phyloP scores from a whole-genome alignment of 2,888 invertebrate species.

The Lycophotia porphyrea region DNA sequence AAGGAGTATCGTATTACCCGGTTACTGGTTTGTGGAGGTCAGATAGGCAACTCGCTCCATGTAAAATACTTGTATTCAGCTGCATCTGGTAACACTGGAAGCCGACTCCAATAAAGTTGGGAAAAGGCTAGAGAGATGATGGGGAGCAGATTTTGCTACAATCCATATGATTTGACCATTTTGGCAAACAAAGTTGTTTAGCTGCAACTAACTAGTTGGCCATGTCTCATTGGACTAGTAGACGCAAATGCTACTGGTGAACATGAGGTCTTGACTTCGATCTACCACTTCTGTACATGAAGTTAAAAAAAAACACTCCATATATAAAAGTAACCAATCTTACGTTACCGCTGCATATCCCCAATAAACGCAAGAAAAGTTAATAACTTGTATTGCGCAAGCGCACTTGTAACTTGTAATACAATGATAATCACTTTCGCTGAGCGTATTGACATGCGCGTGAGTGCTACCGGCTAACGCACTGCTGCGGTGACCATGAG shows the following conservation, averaged over 20 bases:
- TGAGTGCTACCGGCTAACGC: conserved; percentile 75
- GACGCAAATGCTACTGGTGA: neutral
- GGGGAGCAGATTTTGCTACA: neutral
- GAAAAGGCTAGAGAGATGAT: too few relatives aligned
- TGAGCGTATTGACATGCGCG: conserved; percentile 68
- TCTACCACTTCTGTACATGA: neutral
- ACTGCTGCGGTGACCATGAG: conserved; percentile 67
- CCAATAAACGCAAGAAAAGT: conserved; percentile 45
- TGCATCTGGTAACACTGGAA: too few relatives aligned
- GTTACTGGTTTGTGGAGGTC: too few relatives aligned
- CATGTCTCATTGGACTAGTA: neutral
- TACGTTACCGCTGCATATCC: conserved; percentile 27
- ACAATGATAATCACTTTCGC: conserved; percentile 79
- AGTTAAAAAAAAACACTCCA: neutral
- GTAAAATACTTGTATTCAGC: too few relatives aligned
- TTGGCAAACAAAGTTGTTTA: neutral
- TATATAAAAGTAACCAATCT: neutral
- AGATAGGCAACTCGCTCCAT: too few relatives aligned
- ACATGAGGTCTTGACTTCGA: neutral
- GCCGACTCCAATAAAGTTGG: too few relatives aligned
- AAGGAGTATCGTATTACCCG: too few relatives aligned
- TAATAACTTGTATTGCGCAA: conserved; percentile 60
- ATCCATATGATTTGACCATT: neutral
- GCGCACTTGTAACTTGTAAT: conserved; percentile 57
- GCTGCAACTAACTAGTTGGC: neutral